Evolutionary conservation across 2,888 invertebrate species (phyloP).

Genomic region (Cheilosia variabilis): DNA sequence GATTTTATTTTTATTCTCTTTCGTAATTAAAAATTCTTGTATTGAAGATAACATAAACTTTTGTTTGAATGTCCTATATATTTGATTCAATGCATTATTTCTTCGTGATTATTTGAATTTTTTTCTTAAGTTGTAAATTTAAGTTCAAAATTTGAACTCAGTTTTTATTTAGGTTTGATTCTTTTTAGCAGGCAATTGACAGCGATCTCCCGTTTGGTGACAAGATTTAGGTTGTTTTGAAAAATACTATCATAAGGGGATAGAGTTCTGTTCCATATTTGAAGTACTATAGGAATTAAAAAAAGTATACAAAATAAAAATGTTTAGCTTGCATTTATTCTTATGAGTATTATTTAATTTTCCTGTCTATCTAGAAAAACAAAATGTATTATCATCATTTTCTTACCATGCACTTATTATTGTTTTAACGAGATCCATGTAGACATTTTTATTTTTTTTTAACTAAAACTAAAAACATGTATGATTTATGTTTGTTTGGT

Average conservation of each 20-base stretch:
- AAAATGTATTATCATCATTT: slow-evolving; percentile 56
- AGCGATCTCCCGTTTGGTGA: not conserved
- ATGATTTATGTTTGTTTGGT: slow-evolving; percentile 66
- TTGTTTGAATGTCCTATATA: slow-evolving; percentile 50
- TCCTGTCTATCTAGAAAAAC: slow-evolving; percentile 10
- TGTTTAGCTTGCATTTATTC: slow-evolving; percentile 48
- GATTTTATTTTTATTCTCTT: slow-evolving; percentile 30
- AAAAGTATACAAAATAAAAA: not conserved
- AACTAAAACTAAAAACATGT: slow-evolving; percentile 14
- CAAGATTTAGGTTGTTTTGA: not conserved
- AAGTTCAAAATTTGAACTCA: slow-evolving; percentile 79
- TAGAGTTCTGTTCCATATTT: too few relatives aligned
- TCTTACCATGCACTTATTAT: slow-evolving; percentile 69
- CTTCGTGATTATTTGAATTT: not conserved
- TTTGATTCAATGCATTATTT: slow-evolving; percentile 40
- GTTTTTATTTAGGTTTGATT: not conserved
- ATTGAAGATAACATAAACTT: slow-evolving; percentile 26
- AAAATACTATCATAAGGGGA: not conserved
- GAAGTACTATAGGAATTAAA: not conserved
- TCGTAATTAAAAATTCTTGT: slow-evolving; percentile 24
- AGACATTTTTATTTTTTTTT: slow-evolving; percentile 81
- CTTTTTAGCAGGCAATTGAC: slow-evolving; percentile 2
- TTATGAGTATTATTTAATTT: slow-evolving; percentile 48
- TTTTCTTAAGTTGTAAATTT: slow-evolving; percentile 17
- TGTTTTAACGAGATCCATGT: slow-evolving; percentile 82